Base-by-base conservation (phyloP, 2,797 vertebrate species). In the Myotis vivesi region DNA sequence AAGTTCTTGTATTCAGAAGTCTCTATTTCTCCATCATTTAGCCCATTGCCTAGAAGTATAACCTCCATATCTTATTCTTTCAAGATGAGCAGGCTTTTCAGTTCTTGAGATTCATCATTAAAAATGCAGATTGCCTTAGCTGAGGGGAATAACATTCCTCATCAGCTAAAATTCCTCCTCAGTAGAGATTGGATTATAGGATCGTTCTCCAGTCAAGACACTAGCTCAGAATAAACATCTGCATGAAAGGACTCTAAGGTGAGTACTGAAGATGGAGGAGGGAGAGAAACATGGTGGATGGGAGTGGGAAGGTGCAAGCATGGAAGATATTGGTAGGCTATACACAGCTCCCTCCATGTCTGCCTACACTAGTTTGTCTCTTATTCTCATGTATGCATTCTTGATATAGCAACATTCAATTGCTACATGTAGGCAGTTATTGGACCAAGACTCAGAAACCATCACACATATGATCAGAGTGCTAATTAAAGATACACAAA, bases 301-400 rank as follows among this genome's bases (percentile, higher is more conserved):
- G 77, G 44, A 36, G 41, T 2, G 16, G 2, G 16, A 11, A 38
- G 41, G 9, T 10, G 3, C 16, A 30, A 38, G 51, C 33, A 2
- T 1, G 3, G 10, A 20, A 28, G 46, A 2, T 12, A 22, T 1
- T 6, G 2, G 5, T 15, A 8, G 3, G 8, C 20, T 17, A 4
- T 8, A 1, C 23, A 53, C 44, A 66, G 1, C 33, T 15, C 8
- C 20, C 13, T 53, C 13, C 10, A 15, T 6, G 22, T 41, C 59
- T n/a, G 4, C 49, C 17, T 28, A 19, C n/a, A 2, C 12, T 8
- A 8, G 0, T 23, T 8, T 81, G 16, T 59, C 51, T 68, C 86
- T 36, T 44, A 25, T 23, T 55, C 19, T 68, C 46, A 22, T n/a
- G 4, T 2, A 20, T 8, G 13, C 20, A 22, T 12, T 44, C 12